Base-by-base conservation (phyloP, 1,140 invertebrate genomes). In the Drosophila punjabiensis region DNA sequence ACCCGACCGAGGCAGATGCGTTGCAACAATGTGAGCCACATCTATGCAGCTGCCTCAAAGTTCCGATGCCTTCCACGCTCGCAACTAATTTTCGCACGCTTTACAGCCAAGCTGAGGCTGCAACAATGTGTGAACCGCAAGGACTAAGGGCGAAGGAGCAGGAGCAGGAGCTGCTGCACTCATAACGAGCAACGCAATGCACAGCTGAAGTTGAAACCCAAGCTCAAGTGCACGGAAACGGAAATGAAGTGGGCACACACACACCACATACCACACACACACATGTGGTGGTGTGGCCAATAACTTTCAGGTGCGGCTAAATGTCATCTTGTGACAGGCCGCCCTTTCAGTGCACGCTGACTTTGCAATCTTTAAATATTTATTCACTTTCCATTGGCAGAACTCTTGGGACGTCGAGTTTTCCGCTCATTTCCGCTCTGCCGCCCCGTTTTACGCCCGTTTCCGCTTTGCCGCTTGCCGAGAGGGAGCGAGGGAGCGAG, bases 81-180 rank as follows among this genome's bases (percentile, higher is more conserved):
- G 37, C 56, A 81, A 69, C 85, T 90, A 89, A 89, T 89, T 85
- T 89, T 39, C 81, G 9, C 35, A 76, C 74, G 62, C 81, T 63
- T 64, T 56, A 62, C 61, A 71, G 70, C 28, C 47, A 14, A 11
- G n/a, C 45, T 30, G 37, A 32, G 16, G 55, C 55, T 16, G 52
- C 85, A 85, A 89, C 85, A 89, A 82, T 69, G 86, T 85, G 33
- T 61, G 18, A 47, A 69, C 37, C 32, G 66, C 37, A 55, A 62
- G 59, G 39, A 37, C 13, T 7, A 18, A 37, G 16, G 32, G 37
- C n/a, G 4, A 33, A 41, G 28, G 14, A n/a, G 61, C 13, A 8
- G 28, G 13, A 14, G 16, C 33, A 4, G 24, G 6, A 20, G n/a
- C n/a, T n/a, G n/a, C 24, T 43, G 45, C 16, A 32, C 43, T 48